Conservation (phyloP, 1,140 invertebrate genomes). For the Maconellicoccus hirsutus region DNA sequence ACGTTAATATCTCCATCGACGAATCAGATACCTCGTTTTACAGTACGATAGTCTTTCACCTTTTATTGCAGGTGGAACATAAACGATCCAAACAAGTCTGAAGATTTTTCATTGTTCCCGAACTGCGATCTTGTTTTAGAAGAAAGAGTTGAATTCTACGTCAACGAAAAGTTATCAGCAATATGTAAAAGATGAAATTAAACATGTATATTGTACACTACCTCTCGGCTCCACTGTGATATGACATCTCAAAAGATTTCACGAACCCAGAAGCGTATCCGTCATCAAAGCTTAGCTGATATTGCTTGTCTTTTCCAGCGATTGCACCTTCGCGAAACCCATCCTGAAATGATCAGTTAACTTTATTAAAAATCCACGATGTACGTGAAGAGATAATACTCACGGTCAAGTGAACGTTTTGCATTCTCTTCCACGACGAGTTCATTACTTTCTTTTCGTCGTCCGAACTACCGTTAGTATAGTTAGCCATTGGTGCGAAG, state of each 20-base stretch:
- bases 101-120: not conserved
- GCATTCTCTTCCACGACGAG: not conserved
- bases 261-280: not conserved
- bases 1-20: too few relatives aligned
- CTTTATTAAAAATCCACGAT: not conserved
- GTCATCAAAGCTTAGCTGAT: not conserved
- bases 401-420: not conserved
- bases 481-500: not conserved
- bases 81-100: not conserved
- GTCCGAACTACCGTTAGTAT: not conserved
- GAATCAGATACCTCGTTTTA: too few relatives aligned
- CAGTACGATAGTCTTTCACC: not conserved
- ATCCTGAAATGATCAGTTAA: not conserved
- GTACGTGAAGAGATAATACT: not conserved
- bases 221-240: not conserved
- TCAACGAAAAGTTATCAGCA: not conserved
- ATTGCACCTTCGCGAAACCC: conserved; percentile 8
- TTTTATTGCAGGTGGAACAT: not conserved
- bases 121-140: not conserved
- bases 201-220: not conserved
- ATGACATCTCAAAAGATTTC: not conserved
- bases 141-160: not conserved
- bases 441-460: conserved; percentile 2
- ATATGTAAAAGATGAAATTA: not conserved
- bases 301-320: not conserved